Evolutionary conservation across 1,140 invertebrate species (phyloP).

Genomic region (Drosophila gunungcola): DNA sequence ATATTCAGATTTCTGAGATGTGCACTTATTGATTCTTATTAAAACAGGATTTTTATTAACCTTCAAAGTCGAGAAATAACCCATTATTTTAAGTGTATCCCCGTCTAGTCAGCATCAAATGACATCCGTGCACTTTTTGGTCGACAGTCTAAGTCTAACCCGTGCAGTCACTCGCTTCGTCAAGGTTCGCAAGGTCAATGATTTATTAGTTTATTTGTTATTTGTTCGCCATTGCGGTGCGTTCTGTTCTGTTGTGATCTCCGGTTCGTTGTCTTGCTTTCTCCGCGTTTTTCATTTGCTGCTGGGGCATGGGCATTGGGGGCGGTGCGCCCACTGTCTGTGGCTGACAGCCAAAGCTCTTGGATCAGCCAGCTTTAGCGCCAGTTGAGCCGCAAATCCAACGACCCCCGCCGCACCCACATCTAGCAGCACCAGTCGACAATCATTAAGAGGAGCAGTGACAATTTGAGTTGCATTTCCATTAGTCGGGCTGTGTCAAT

Average conservation of each 20-base stretch:
- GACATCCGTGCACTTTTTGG: constrained; percentile 32
- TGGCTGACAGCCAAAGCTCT: constrained; percentile 59
- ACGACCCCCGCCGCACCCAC: constrained; percentile 6
- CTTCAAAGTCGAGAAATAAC: not conserved
- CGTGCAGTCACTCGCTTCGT: constrained; percentile 40
- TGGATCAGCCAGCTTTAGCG: constrained; percentile 53
- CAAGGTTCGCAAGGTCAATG: constrained; percentile 81
- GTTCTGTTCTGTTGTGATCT: constrained; percentile 44
- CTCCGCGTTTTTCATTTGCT: constrained; percentile 8
- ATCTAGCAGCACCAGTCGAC: not conserved
- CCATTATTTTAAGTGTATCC: not conserved
- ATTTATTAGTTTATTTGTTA: constrained; percentile 76
- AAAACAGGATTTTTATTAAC: too few relatives aligned
- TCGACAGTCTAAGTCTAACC: constrained; percentile 9
- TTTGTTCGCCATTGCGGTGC: constrained; percentile 38
- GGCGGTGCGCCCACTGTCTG: constrained; percentile 15
- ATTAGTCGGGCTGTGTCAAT: constrained; percentile 39
- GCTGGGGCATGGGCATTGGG: not conserved
- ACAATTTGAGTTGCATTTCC: constrained; percentile 61
- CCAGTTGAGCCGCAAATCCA: constrained; percentile 55
- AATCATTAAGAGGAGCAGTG: constrained; percentile 25
- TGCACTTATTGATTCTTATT: too few relatives aligned
- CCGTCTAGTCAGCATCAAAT: constrained; percentile 33
- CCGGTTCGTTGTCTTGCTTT: constrained; percentile 31
- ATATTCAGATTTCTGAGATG: too few relatives aligned